These are phyloP conservation scores for Phocides pigmalion DNA, from an alignment of 1,140 invertebrate genomes.

Conservation along the genomic window DNA sequence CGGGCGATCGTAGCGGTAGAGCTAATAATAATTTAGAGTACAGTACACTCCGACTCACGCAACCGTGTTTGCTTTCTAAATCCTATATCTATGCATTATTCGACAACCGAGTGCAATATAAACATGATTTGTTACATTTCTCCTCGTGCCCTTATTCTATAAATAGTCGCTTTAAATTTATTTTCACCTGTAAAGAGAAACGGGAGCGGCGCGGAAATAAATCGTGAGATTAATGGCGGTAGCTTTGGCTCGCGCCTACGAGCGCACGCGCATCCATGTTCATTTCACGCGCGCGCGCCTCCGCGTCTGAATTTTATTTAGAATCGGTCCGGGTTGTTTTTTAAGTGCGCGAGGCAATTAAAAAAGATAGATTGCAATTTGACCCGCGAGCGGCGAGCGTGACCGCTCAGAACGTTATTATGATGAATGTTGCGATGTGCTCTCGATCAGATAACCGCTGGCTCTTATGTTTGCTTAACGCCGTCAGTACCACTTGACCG, in stretches of 20 bases:
- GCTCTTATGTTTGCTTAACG: constrained; percentile 60
- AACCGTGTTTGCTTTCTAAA: constrained; percentile 57
- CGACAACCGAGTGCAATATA: constrained; percentile 54
- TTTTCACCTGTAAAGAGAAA: constrained; percentile 71
- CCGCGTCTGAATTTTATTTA: constrained; percentile 56
- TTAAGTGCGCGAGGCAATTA: constrained; percentile 70
- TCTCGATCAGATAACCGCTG: constrained; percentile 70
- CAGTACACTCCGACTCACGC: constrained; percentile 37
- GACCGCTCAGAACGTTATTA: constrained; percentile 70
- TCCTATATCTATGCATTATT: constrained; percentile 45
- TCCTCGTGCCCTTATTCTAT: constrained; percentile 61
- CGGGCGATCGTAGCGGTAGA: constrained; percentile 4
- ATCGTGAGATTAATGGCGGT: constrained; percentile 67
- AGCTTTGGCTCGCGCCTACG: constrained; percentile 41
- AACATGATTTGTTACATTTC: constrained; percentile 70
- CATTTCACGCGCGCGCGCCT: constrained; percentile 68
- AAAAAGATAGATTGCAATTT: constrained; percentile 81
- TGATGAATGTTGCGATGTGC: constrained; percentile 70
- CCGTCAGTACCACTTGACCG: constrained; percentile 48
- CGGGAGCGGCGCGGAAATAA: constrained; percentile 70
- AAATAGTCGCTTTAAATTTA: constrained; percentile 70
- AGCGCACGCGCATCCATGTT: constrained; percentile 54
- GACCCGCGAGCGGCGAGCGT: constrained; percentile 74
- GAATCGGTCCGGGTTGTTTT: constrained; percentile 61
- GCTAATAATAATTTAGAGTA: constrained; percentile 32